These are phyloP conservation scores for Tetragnatha montana DNA, from an alignment of 2,888 invertebrate genomes.

Conservation along the genomic window DNA sequence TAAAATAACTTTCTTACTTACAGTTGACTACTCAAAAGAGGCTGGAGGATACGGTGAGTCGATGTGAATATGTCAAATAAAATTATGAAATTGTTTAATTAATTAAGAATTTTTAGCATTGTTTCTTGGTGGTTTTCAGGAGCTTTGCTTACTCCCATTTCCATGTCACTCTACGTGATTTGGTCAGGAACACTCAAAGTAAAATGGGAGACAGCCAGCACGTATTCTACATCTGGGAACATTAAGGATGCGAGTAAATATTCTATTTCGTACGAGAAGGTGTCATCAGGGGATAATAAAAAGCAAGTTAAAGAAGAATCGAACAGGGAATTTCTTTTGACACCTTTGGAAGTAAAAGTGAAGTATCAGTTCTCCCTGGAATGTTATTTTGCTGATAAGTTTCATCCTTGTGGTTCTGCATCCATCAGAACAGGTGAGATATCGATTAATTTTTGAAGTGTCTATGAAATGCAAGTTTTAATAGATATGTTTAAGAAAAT, in stretches of 20 bases:
- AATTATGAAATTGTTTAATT: not conserved
- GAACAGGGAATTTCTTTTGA: slow-evolving; percentile 24
- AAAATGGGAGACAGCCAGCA: slow-evolving; percentile 44
- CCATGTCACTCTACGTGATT: slow-evolving; percentile 44
- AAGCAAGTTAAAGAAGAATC: slow-evolving; percentile 13
- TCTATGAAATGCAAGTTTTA: too few relatives aligned
- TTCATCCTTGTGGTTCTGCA: slow-evolving; percentile 39
- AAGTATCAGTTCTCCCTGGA: slow-evolving; percentile 39
- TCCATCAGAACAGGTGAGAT: slow-evolving; percentile 53
- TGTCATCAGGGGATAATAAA: not conserved
- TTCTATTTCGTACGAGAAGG: slow-evolving; percentile 21
- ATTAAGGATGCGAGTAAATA: slow-evolving; percentile 19
- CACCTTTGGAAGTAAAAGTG: slow-evolving; percentile 35
- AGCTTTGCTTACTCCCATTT: slow-evolving; percentile 49
- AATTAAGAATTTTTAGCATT: not conserved
- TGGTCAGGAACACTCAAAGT: slow-evolving; percentile 57
- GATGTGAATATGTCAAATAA: not conserved
- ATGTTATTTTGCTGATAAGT: slow-evolving; percentile 30
- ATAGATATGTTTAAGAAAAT: too few relatives aligned
- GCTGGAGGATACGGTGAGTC: slow-evolving; percentile 36
- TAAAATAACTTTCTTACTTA: not conserved
- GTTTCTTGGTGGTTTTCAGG: slow-evolving; percentile 30
- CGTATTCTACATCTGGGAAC: slow-evolving; percentile 26
- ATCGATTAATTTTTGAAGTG: too few relatives aligned
- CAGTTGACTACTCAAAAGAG: slow-evolving; percentile 43